Conservation (phyloP, 1,140 invertebrate species). For the Drosophila funebris region DNA sequence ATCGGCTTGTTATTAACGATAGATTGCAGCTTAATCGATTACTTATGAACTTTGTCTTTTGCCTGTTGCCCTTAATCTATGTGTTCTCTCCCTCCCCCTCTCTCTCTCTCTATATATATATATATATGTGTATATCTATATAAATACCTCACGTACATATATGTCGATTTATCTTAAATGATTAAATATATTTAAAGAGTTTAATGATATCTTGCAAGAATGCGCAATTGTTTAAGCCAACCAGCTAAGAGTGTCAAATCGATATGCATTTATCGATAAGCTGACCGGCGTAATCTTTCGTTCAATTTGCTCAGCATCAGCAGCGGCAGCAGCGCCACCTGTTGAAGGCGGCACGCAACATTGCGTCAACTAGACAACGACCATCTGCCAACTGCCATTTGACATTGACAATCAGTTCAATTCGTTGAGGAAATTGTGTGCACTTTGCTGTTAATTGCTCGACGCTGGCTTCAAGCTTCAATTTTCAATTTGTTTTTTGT, state of each 20-base stretch:
- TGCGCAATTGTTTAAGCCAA: not conserved
- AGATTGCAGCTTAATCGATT: not conserved
- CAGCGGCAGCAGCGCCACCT: slow-evolving; percentile 33
- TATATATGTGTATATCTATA: no score
- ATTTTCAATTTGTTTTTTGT: slow-evolving; percentile 16
- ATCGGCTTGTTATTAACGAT: not conserved
- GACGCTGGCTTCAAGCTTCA: not conserved
- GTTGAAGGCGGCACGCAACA: slow-evolving; percentile 26
- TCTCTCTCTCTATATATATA: no score
- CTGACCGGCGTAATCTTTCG: not conserved
- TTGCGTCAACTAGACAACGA: slow-evolving; percentile 5
- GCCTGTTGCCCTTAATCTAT: no score
- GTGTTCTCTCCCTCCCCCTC: no score
- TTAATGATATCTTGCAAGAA: no score
- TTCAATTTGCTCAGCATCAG: not conserved
- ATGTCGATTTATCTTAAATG: no score
- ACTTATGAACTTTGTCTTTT: no score
- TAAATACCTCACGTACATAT: no score
- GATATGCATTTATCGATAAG: not conserved
- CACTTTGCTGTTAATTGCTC: slow-evolving; percentile 62
- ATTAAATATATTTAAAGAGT: no score
- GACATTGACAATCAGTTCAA: slow-evolving; percentile 66
- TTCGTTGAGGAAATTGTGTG: slow-evolving; percentile 53
- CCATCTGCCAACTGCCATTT: slow-evolving; percentile 21
- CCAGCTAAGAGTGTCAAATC: not conserved